phyloP scores from a whole-genome alignment of 53 echinoderm and acorn worm genomes.

The Holothuria leucospilota region DNA sequence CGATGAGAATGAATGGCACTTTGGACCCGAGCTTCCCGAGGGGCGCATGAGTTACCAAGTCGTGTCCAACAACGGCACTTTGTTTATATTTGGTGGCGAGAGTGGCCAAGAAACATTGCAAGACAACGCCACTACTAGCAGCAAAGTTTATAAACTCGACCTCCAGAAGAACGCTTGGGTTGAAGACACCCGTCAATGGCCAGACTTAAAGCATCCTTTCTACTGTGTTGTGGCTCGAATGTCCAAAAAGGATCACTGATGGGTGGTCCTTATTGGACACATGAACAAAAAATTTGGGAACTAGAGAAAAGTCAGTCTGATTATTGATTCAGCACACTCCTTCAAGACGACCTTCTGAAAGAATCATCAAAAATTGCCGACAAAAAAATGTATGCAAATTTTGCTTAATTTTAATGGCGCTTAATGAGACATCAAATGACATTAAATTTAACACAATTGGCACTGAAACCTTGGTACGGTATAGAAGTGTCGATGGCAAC shows the following conservation, averaged over 20 bases:
- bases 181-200: constrained; percentile 87
- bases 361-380: no score
- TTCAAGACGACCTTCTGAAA: no score
- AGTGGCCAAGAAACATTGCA: constrained; percentile 66
- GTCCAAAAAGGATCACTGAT: constrained; percentile 74
- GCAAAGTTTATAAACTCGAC: constrained; percentile 75
- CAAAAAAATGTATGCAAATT: no score
- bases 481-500: no score
- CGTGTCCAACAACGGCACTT: constrained; percentile 70
- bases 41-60: constrained; percentile 83
- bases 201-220: constrained; percentile 79
- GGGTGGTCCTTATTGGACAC: no score
- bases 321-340: no score
- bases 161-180: constrained; percentile 69
- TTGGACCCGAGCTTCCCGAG: constrained; percentile 97
- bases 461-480: no score
- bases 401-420: no score
- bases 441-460: no score
- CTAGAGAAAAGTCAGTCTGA: no score
- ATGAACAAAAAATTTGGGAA: no score
- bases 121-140: constrained; percentile 51
- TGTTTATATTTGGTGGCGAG: constrained; percentile 91
- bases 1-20: constrained; percentile 98
- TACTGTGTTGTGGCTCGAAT: constrained; percentile 83
- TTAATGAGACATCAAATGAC: no score